These are phyloP conservation scores for Cheumatopsyche charites DNA, from an alignment of 1,140 invertebrate genomes.

Conservation along the genomic window DNA sequence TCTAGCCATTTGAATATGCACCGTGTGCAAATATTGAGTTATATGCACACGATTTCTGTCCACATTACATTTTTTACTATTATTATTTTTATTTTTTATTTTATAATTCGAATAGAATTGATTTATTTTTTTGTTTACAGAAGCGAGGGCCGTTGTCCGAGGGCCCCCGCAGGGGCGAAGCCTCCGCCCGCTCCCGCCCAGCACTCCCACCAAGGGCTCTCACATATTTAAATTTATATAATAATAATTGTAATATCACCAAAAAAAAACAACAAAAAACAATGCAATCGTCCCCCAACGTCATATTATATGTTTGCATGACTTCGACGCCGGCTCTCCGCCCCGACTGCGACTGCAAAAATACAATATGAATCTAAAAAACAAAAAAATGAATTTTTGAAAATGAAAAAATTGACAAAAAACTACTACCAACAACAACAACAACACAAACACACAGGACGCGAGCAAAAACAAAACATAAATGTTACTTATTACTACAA, in stretches of 20 bases:
- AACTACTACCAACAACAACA: too few species aligned
- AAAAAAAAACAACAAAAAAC: constrained; percentile 34
- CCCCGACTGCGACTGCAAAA: constrained; percentile 39
- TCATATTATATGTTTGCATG: constrained; percentile 46
- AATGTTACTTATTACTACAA: constrained; percentile 50
- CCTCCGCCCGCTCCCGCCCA: constrained; percentile 38
- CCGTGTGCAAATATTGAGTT: too few species aligned
- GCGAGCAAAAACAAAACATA: constrained; percentile 42
- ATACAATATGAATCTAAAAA: constrained; percentile 39
- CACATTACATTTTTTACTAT: too few species aligned
- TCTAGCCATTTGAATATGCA: too few species aligned
- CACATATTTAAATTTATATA: constrained; percentile 42
- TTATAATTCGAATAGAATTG: neutral
- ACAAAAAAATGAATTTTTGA: neutral
- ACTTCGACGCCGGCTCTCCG: constrained; percentile 26
- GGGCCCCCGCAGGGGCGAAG: constrained; percentile 32
- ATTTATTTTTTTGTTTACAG: constrained; percentile 36
- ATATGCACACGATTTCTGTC: too few species aligned
- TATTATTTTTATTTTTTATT: neutral
- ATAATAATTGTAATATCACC: constrained; percentile 42
- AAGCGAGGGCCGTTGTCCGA: constrained; percentile 35
- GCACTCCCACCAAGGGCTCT: constrained; percentile 35
- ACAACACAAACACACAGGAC: constrained; percentile 22
- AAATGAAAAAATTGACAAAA: too few species aligned
- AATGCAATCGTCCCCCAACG: constrained; percentile 38